Base-by-base conservation (phyloP, 2,113 vertebrate species). In the Cyrtonyx montezumae region DNA sequence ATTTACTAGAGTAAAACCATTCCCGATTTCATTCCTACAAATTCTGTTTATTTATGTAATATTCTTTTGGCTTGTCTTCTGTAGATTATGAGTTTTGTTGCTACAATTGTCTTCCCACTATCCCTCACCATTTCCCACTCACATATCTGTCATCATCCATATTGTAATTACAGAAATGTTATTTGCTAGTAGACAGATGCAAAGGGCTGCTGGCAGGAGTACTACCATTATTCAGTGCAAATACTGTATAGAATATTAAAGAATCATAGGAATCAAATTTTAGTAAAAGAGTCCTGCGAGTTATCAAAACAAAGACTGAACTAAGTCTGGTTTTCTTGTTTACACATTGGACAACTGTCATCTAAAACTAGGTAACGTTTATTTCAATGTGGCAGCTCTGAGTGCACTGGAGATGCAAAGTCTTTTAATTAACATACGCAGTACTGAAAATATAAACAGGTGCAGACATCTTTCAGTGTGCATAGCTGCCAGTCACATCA, bases 361-460 rank as follows among this genome's bases (percentile, higher is more conserved):
- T 69, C 71, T 91, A 65, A 51, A 94, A 65, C 37, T 56, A 53
- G 34, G 55, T 65, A 94, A 79, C 42, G 59, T 84, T 94, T 83
- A 82, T 96, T 96, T 96, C 75, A 62, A 62, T 55, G 53, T 81
- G 65, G 78, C 87, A 96, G 87, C 66, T n/a, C 87, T 84, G 80
- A 91, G 81, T 48, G 25, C 55, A 53, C 46, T 73, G 30, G 34
- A 91, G 76, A 90, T 81, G 62, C 18, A 93, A 89, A 73, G 30
- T 91, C 81, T 91, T 58, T 84, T 95, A 97, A 97, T 97, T 97
- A 97, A 96, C 93, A 97, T 75, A 48, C 84, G 79, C 75, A 80
- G 90, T 96, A 71, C 55, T 84, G 70, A 84, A 91, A 87, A 95
- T 66, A 67, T 88, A 89, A 95, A 92, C 85, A 89, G 61, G 68